Evolutionary conservation across 92 coral and sea anemone species (phyloP).

Genomic region (Isaurus tuberculatus): DNA sequence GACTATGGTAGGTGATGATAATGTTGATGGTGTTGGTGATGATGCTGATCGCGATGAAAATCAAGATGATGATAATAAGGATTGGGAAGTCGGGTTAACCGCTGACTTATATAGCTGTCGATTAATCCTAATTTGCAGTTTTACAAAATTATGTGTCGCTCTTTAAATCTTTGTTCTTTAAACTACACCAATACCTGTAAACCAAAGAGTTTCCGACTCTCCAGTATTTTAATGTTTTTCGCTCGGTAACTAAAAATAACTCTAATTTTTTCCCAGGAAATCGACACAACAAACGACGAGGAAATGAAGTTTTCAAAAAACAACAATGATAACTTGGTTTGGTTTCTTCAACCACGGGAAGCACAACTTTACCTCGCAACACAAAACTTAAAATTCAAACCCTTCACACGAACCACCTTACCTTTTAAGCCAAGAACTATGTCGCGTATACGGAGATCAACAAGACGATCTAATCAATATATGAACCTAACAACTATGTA

Average conservation of each 20-base stretch:
- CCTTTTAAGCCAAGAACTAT: slow-evolving; percentile 28
- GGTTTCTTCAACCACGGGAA: slow-evolving; percentile 86
- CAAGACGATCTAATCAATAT: background rate
- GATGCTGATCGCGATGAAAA: too few relatives aligned
- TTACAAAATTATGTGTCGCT: too few relatives aligned
- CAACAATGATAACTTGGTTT: slow-evolving; percentile 65
- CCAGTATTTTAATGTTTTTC: background rate
- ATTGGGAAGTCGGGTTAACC: too few relatives aligned
- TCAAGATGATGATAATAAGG: too few relatives aligned
- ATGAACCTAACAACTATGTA: background rate
- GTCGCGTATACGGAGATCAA: background rate
- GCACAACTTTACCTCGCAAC: slow-evolving; percentile 82
- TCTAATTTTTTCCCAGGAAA: slow-evolving; percentile 51
- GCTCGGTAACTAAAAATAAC: background rate
- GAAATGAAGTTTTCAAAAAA: slow-evolving; percentile 62
- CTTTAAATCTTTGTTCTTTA: too few relatives aligned
- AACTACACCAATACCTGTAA: background rate
- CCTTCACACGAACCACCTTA: slow-evolving; percentile 36
- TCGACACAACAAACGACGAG: slow-evolving; percentile 74
- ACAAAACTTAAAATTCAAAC: slow-evolving; percentile 68
- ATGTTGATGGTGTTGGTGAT: too few relatives aligned
- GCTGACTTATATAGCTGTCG: too few relatives aligned
- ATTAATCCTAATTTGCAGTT: too few relatives aligned
- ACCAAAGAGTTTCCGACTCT: background rate
- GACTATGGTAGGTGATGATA: too few relatives aligned